Base-by-base conservation (phyloP, 2,797 vertebrate genomes). In the Muraenolepis orangiensis region DNA sequence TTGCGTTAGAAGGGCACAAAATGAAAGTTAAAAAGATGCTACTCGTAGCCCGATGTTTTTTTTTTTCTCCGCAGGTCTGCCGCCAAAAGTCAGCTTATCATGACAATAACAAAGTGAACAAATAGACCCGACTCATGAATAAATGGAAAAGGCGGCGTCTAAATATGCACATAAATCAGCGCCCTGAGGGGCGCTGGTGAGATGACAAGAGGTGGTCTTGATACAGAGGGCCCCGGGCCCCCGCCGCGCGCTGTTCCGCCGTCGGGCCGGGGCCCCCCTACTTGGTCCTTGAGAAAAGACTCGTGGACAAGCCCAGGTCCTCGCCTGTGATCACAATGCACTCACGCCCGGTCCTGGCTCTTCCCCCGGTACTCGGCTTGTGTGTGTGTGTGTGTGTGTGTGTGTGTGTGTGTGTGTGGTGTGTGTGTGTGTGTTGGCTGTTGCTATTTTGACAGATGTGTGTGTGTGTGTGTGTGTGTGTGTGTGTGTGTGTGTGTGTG, bases 301-400 rank as follows among this genome's bases (percentile, higher is more conserved):
- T 80, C 67, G 4, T 80, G 74, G 73, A 76, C 70, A 77, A 81
- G 72, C 82, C 71, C 80, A 68, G 72, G 70, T 46, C 32, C 77
- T 78, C 12, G 2, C 86, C 81, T 86, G 76, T 76, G 86, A 85
- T 87, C 84, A 85, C 87, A 89, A 84, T 84, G 70, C 79, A 85
- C 84, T 86, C 71, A 81, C 73, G 80, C 71, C 80, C 71, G n/a
- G n/a, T n/a, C n/a, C n/a, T n/a, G n/a, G n/a, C n/a, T n/a, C n/a
- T n/a, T n/a, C n/a, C n/a, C n/a, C n/a, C n/a, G n/a, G n/a, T n/a
- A n/a, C n/a, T n/a, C n/a, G n/a, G n/a, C n/a, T 61, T 34, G 32
- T 34, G 32, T 34, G 32, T 34, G 32, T 34, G 32, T 34, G 32
- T 34, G 32, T 34, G 32, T 34, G 51, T 57, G n/a, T 64, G 57